Evolutionary conservation across 2,113 vertebrate species (phyloP).

Genomic region (Ptychochromis oligacanthus): DNA sequence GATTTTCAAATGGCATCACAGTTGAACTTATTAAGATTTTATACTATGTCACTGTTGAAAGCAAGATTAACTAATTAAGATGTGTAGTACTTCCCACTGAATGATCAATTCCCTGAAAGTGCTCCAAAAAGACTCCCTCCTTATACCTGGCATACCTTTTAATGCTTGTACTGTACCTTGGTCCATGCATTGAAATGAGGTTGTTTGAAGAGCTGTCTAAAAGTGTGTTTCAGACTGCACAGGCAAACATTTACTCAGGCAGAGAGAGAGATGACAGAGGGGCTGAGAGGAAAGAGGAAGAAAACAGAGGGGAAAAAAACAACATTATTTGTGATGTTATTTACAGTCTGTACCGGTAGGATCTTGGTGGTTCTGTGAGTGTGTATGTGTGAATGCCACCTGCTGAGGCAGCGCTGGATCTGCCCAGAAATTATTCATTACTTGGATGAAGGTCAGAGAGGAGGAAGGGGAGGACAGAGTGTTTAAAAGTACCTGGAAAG

Average conservation of each 20-base stretch:
- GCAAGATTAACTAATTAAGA: neutral
- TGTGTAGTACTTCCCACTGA: neutral
- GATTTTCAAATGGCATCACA: neutral
- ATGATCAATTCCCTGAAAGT: neutral
- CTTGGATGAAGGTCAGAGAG: slow-evolving; percentile 34
- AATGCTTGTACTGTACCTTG: neutral
- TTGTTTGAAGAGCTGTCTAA: slow-evolving; percentile 27
- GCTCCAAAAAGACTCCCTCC: neutral
- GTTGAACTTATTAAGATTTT: neutral
- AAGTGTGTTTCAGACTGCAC: slow-evolving; percentile 15
- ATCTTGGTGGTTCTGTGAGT: neutral
- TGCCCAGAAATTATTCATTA: slow-evolving; percentile 57
- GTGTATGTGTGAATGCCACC: slow-evolving; percentile 44
- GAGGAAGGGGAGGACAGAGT: slow-evolving; percentile 2
- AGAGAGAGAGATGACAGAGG: slow-evolving; percentile 12
- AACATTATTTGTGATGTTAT: slow-evolving; percentile 38
- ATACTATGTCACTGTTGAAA: neutral
- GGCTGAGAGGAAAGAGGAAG: neutral
- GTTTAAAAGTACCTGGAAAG: neutral
- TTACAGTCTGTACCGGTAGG: slow-evolving; percentile 6
- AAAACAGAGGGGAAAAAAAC: slow-evolving; percentile 14
- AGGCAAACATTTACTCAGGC: slow-evolving; percentile 53
- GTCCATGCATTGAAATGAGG: slow-evolving; percentile 21
- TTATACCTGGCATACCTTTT: neutral
- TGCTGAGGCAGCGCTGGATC: slow-evolving; percentile 30